These are phyloP conservation scores for Agonum fuliginosum DNA, from an alignment of 2,888 invertebrate species.

Conservation along the genomic window DNA sequence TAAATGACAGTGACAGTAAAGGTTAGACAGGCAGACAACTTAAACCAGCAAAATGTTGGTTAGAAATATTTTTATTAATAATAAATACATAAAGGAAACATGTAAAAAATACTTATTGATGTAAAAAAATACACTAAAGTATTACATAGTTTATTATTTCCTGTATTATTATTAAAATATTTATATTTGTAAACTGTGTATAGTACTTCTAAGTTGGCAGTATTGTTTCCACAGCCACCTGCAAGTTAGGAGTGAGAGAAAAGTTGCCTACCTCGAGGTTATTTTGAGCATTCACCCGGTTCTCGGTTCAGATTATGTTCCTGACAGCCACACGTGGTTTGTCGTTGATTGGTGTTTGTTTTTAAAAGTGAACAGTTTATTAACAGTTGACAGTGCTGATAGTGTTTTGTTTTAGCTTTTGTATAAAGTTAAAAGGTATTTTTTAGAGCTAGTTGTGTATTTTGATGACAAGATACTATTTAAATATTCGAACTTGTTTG, in stretches of 20 bases:
- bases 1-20: conserved; percentile 13
- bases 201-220: too few species aligned
- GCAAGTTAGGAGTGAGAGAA: background rate
- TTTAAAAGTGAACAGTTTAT: background rate
- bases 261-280: background rate
- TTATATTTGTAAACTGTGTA: too few species aligned
- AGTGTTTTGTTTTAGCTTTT: background rate
- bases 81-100: too few species aligned
- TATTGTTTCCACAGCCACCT: background rate
- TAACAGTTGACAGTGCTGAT: background rate
- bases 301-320: background rate
- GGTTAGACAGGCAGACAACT: conserved; percentile 13
- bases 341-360: background rate
- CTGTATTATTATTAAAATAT: too few species aligned
- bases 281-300: background rate
- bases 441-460: background rate
- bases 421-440: background rate
- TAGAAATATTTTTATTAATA: background rate
- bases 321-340: conserved; percentile 40
- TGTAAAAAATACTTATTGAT: too few species aligned
- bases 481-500: background rate
- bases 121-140: too few species aligned
- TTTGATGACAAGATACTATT: background rate
- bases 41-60: background rate
- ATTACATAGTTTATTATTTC: too few species aligned